Percentiles rank a stretch among this genome's conserved stretches.
These are phyloP conservation scores for Chrysemys picta DNA, from an alignment of 2,113 vertebrate species.

Conservation along the genomic window DNA sequence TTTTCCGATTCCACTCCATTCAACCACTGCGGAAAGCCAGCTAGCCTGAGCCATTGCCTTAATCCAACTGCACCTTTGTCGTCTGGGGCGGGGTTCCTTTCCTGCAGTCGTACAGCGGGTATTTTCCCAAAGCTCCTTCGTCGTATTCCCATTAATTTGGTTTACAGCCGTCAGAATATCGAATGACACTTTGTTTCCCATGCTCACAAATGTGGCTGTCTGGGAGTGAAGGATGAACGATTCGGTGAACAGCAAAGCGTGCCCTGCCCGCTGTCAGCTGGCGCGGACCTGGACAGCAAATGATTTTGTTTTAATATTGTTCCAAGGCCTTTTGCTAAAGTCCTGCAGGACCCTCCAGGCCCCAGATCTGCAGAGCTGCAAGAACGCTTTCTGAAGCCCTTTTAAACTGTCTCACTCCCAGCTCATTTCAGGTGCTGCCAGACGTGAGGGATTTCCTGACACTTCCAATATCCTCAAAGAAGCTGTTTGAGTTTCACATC, in stretches of 20 bases:
- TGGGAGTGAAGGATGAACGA: background rate
- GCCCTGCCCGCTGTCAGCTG: background rate
- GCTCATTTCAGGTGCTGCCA: background rate
- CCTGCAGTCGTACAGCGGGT: background rate
- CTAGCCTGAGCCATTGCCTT: background rate
- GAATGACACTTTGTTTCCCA: background rate
- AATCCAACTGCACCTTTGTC: background rate
- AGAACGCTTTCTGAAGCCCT: background rate
- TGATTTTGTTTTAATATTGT: background rate
- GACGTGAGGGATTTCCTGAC: background rate
- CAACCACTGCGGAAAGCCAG: fast-evolving
- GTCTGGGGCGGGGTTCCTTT: background rate
- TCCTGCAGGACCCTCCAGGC: background rate
- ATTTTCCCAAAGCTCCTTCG: background rate
- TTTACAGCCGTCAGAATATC: background rate
- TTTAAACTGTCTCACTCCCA: background rate
- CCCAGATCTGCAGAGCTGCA: background rate
- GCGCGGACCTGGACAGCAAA: background rate
- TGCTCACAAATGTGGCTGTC: background rate
- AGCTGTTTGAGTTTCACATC: background rate
- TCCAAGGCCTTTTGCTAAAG: background rate
- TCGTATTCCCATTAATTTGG: background rate
- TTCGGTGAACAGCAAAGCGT: background rate
- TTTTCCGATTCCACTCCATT: background rate
- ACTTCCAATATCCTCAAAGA: background rate